Percentiles rank a stretch among this genome's conserved stretches.
Evolutionary conservation across 2,797 vertebrate genomes (phyloP).

Genomic region (Orientallactaga sibirica): DNA sequence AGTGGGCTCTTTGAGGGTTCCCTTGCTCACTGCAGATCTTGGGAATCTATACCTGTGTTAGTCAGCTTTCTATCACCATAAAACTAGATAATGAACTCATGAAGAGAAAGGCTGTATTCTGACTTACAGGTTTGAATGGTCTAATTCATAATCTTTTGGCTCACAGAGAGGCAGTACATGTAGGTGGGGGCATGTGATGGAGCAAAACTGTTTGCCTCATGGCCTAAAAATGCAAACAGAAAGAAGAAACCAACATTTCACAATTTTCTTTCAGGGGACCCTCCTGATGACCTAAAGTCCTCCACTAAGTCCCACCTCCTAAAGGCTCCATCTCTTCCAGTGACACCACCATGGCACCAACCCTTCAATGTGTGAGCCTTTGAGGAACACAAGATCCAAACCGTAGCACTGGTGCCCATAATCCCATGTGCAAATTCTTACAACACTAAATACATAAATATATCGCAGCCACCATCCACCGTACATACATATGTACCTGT

Average conservation of each 20-base stretch:
- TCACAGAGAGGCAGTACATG: too few species aligned
- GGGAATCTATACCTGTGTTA: neutral
- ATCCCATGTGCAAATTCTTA: neutral
- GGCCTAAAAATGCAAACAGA: neutral
- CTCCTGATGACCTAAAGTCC: neutral
- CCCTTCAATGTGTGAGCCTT: neutral
- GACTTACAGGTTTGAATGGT: neutral
- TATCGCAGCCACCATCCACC: accelerated
- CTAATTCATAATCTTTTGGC: neutral
- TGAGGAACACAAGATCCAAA: neutral
- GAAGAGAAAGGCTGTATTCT: neutral
- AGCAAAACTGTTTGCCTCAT: neutral
- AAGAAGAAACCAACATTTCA: neutral
- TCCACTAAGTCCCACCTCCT: neutral
- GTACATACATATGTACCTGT: neutral
- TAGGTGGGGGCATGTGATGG: neutral
- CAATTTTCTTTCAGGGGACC: neutral
- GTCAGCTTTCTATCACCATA: neutral
- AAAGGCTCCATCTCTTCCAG: neutral
- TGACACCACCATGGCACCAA: too few species aligned
- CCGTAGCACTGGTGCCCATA: neutral
- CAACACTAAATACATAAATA: neutral
- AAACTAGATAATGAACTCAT: neutral
- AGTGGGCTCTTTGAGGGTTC: neutral
- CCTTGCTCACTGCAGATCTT: neutral